Conservation (phyloP, 2,797 vertebrate genomes). For the Acrocephalus scirpaceus region DNA sequence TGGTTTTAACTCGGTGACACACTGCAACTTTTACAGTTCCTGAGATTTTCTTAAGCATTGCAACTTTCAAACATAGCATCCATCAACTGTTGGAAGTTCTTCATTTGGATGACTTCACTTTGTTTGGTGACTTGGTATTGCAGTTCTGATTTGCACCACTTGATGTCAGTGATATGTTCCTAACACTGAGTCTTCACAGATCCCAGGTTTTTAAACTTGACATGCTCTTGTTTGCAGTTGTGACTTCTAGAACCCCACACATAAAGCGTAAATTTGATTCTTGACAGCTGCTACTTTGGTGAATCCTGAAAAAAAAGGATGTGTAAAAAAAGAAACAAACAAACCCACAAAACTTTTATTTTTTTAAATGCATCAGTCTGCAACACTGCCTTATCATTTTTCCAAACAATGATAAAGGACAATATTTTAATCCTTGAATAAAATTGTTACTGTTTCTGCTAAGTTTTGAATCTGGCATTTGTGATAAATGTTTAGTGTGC, state of each 20-base stretch:
- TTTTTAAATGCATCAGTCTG: not conserved
- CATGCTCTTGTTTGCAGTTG: not conserved
- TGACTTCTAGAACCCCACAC: not conserved
- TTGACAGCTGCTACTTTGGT: not conserved
- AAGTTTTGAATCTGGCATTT: not conserved
- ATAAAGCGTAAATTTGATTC: not conserved
- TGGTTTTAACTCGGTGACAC: not conserved
- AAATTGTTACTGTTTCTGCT: not conserved
- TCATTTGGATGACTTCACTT: rapidly evolving
- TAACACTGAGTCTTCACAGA: not conserved
- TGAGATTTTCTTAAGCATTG: not conserved
- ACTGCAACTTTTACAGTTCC: not conserved
- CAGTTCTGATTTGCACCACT: conserved; percentile 15
- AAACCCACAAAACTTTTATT: not conserved
- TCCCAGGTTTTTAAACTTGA: not conserved
- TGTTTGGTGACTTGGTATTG: not conserved
- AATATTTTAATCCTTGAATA: not conserved
- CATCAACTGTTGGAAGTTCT: rapidly evolving
- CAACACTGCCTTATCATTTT: not conserved
- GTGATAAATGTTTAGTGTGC: not conserved
- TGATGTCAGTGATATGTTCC: conserved; percentile 30
- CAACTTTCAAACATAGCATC: not conserved
- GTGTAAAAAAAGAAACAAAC: not conserved
- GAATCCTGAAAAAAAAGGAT: not conserved
- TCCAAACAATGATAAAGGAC: not conserved